Percentiles rank a stretch among this genome's conserved stretches.
Evolutionary conservation across 2,797 vertebrate genomes (phyloP).

Genomic region (Agapornis canus): DNA sequence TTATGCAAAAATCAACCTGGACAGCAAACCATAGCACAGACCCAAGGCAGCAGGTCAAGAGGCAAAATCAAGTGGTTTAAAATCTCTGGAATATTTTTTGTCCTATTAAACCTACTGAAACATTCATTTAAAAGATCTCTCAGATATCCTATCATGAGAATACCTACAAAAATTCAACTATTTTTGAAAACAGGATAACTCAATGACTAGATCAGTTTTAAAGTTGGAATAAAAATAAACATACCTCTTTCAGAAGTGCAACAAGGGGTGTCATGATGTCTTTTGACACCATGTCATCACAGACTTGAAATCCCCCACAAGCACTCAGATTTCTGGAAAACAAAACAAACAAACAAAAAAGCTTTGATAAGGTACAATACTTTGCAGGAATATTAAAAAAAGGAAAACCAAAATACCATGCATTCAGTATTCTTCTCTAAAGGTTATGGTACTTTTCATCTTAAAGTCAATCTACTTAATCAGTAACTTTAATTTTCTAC

Average conservation of each 20-base stretch:
- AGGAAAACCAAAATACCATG: rapidly evolving
- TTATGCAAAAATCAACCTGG: not conserved
- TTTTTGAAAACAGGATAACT: not conserved
- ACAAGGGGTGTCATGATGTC: constrained; percentile 94
- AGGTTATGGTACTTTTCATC: not conserved
- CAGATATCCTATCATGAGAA: not conserved
- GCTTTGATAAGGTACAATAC: not conserved
- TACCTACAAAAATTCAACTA: not conserved
- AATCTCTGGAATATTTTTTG: not conserved
- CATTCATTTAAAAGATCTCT: not conserved
- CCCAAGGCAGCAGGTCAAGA: not conserved
- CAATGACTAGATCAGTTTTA: not conserved
- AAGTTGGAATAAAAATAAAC: not conserved
- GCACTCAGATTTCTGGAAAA: constrained; percentile 90
- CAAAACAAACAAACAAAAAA: not conserved
- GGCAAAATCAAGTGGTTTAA: not conserved
- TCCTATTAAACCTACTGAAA: not conserved
- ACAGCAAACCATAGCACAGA: not conserved
- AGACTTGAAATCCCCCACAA: constrained; percentile 94
- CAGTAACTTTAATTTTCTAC: not conserved
- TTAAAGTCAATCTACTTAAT: not conserved
- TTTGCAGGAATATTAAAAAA: not conserved
- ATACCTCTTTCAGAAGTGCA: constrained; percentile 90
- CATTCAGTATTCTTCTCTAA: not conserved
- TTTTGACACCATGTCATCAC: constrained; percentile 96